phyloP scores from a whole-genome alignment of 2,113 vertebrate species.

The Nycticebus coucang region DNA sequence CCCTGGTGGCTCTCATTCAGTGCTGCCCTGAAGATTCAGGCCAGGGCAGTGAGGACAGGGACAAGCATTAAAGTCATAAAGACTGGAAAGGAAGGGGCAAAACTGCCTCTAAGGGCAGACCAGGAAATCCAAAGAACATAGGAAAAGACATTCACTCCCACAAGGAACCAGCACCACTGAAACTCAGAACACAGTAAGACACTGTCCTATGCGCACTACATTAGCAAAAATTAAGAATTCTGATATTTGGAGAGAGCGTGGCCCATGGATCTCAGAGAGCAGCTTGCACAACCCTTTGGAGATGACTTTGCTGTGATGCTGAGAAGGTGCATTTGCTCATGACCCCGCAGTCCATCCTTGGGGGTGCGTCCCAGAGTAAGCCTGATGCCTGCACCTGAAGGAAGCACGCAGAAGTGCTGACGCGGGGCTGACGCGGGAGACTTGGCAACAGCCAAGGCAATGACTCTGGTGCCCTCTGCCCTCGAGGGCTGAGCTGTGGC shows the following conservation, averaged over 20 bases:
- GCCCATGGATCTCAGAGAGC: neutral
- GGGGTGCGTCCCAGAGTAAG: neutral
- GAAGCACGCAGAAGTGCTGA: fast-evolving
- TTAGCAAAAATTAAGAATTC: neutral
- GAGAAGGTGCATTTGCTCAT: neutral
- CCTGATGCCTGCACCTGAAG: neutral
- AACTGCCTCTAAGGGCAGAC: too few species aligned
- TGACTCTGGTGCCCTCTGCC: neutral
- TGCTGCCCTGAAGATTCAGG: fast-evolving
- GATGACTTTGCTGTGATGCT: neutral
- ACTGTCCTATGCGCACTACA: fast-evolving
- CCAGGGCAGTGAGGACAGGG: fast-evolving
- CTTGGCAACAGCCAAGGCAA: fast-evolving
- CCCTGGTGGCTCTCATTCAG: fast-evolving
- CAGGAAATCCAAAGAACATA: too few species aligned
- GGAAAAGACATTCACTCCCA: fast-evolving
- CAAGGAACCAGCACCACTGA: too few species aligned
- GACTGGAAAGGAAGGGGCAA: neutral
- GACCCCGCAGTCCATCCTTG: neutral
- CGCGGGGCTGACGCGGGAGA: fast-evolving
- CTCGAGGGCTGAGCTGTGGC: neutral
- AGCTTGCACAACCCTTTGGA: fast-evolving
- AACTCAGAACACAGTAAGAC: neutral
- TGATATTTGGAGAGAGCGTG: fast-evolving
- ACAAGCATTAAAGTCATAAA: fast-evolving